phyloP scores from a whole-genome alignment of 2,888 invertebrate genomes.

The Meta bourneti region DNA sequence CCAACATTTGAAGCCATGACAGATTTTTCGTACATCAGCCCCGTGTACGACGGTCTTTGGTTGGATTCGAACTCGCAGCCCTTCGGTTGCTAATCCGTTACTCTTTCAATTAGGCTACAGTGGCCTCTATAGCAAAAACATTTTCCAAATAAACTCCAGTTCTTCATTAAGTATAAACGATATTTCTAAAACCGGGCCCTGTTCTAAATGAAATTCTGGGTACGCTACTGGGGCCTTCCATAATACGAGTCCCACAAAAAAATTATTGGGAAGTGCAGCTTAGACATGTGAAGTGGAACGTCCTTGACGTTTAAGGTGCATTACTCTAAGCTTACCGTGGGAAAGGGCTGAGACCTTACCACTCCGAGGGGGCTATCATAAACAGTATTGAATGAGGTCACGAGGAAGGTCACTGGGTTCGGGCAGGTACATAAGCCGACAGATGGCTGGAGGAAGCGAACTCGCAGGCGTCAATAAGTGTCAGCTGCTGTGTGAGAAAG shows the following conservation, averaged over 20 bases:
- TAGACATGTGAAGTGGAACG: conserved; percentile 1
- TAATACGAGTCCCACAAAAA: not conserved
- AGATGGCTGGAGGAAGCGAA: conserved; percentile 8
- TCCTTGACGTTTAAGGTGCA: conserved; percentile 47
- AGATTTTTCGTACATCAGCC: too few species aligned
- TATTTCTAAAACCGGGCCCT: too few species aligned
- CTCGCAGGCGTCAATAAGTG: not conserved
- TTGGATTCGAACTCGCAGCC: too few species aligned
- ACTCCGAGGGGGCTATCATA: conserved; percentile 3
- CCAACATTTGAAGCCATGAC: too few species aligned
- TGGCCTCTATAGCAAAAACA: too few species aligned
- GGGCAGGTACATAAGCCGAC: conserved; percentile 10
- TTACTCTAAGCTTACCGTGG: conserved; percentile 32
- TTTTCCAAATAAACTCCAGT: too few species aligned
- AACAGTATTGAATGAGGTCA: conserved; percentile 42
- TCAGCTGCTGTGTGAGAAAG: not conserved
- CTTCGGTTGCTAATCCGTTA: too few species aligned
- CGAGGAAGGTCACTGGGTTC: conserved; percentile 24
- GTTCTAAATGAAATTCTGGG: too few species aligned
- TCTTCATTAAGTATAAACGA: too few species aligned
- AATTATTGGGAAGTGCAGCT: not conserved
- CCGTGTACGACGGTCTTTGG: too few species aligned
- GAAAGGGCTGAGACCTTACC: conserved; percentile 36
- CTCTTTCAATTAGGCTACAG: too few species aligned
- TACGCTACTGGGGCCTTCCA: too few species aligned